phyloP scores from a whole-genome alignment of 2,113 vertebrate species.

The Odontophorus gujanensis region DNA sequence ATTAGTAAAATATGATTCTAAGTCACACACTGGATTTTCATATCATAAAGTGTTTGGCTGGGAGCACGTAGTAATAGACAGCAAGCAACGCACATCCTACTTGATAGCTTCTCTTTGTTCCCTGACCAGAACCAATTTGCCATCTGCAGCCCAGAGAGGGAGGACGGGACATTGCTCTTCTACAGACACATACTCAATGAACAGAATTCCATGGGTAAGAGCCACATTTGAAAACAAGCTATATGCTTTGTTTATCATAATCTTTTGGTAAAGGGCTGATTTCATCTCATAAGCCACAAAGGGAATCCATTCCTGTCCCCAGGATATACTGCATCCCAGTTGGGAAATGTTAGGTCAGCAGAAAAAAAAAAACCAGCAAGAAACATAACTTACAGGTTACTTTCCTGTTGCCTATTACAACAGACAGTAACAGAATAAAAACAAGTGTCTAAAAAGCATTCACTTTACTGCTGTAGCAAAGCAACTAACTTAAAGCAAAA shows the following conservation, averaged over 20 bases:
- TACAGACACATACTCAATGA: not conserved
- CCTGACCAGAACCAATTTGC: not conserved
- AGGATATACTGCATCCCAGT: not conserved
- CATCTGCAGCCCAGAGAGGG: not conserved
- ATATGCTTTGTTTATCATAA: not conserved
- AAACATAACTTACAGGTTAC: not conserved
- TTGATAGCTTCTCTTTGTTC: not conserved
- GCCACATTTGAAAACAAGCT: not conserved
- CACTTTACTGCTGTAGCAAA: not conserved
- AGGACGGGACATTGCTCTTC: not conserved
- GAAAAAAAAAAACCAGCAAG: not conserved
- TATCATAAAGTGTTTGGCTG: not conserved
- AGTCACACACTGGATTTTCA: not conserved
- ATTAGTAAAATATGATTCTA: not conserved
- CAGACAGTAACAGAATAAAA: conserved; percentile 1
- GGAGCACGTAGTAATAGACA: not conserved
- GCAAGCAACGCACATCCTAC: not conserved
- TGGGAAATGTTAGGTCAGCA: not conserved
- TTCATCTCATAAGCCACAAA: not conserved
- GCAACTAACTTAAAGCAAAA: not conserved
- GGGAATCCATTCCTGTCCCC: not conserved
- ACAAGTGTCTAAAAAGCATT: not conserved
- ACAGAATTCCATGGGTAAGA: not conserved
- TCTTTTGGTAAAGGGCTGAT: not conserved
- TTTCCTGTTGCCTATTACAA: not conserved